Evolutionary conservation across 2,888 invertebrate genomes (phyloP).

Genomic region (Taenaris catops): DNA sequence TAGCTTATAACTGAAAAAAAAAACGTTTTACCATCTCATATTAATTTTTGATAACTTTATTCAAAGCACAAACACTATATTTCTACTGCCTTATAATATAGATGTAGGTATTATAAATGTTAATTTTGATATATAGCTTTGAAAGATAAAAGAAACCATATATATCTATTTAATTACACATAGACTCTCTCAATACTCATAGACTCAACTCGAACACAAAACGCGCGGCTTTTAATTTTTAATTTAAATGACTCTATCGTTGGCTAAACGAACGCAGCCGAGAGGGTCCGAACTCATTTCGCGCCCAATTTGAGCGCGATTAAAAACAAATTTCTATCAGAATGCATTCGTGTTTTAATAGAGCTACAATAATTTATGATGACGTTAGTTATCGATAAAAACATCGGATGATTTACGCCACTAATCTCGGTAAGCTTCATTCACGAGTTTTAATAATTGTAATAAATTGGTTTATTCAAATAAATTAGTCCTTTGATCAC

Average conservation of each 20-base stretch:
- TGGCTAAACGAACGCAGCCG: slow-evolving; percentile 37
- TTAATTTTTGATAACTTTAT: too few species aligned
- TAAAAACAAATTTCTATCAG: slow-evolving; percentile 76
- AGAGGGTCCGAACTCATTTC: slow-evolving; percentile 69
- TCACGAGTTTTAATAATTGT: slow-evolving; percentile 14
- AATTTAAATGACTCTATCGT: slow-evolving; percentile 62
- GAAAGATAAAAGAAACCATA: too few species aligned
- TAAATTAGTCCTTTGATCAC: slow-evolving; percentile 14
- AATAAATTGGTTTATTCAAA: slow-evolving; percentile 19
- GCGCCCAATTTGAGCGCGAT: slow-evolving; percentile 78
- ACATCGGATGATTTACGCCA: slow-evolving; percentile 25
- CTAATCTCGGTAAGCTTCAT: slow-evolving; percentile 24
- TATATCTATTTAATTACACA: too few species aligned
- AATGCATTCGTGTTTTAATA: slow-evolving; percentile 63
- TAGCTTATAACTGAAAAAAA: too few species aligned
- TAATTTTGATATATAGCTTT: too few species aligned
- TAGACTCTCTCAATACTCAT: slow-evolving; percentile 6
- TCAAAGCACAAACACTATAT: too few species aligned
- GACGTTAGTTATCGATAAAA: slow-evolving; percentile 32
- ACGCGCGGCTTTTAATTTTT: slow-evolving; percentile 41
- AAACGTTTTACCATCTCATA: too few species aligned
- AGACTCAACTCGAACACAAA: slow-evolving; percentile 3
- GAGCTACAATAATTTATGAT: slow-evolving; percentile 37
- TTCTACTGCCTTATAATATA: too few species aligned
- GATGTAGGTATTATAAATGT: too few species aligned